These are phyloP conservation scores for Frieseomelitta varia DNA, from an alignment of 1,140 invertebrate genomes.

Conservation along the genomic window DNA sequence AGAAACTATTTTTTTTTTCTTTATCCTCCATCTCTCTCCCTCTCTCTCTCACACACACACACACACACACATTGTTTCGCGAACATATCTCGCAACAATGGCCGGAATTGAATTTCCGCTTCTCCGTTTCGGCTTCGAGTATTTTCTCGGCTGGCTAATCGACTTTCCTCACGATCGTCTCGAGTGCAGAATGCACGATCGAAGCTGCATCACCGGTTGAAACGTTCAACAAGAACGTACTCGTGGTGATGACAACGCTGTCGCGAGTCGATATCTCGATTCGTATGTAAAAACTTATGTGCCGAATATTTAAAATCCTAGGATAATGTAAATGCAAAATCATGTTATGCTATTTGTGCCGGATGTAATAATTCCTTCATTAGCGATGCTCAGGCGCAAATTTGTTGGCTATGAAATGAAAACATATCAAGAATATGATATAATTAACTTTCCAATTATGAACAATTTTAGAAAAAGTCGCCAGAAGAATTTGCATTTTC, in stretches of 20 bases:
- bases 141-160: background rate
- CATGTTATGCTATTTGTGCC: too few relatives aligned
- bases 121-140: background rate
- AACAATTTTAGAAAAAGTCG: too few relatives aligned
- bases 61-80: background rate
- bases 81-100: slow-evolving; percentile 7
- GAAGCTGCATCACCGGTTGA: background rate
- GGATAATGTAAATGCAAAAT: too few relatives aligned
- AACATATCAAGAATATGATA: background rate
- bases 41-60: too few relatives aligned
- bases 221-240: background rate
- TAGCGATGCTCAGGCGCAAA: background rate
- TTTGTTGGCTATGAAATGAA: background rate
- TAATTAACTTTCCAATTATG: background rate
- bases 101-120: slow-evolving; percentile 25
- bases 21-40: too few relatives aligned
- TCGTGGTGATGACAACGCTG: background rate
- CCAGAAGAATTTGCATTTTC: too few relatives aligned
- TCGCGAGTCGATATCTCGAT: background rate
- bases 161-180: background rate
- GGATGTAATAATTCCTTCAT: too few relatives aligned
- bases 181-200: background rate
- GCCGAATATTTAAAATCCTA: background rate
- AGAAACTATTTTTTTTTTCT: background rate
- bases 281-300: background rate